Conservation (phyloP, 2,797 vertebrate species). For the Dicrostonyx torquatus region DNA sequence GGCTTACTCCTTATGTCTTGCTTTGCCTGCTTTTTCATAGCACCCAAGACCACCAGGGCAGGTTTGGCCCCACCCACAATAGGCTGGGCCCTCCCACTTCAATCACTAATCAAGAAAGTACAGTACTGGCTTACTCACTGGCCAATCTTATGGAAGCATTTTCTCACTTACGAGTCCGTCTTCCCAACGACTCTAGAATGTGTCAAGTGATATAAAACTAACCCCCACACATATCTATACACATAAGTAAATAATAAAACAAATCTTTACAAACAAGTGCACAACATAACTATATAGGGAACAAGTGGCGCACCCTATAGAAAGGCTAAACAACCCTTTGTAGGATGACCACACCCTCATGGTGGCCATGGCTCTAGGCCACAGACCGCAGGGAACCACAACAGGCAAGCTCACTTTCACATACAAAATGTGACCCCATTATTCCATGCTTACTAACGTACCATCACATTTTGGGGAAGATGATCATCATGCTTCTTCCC, state of each 20-base stretch:
- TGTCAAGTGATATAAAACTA: neutral
- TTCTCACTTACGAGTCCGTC: neutral
- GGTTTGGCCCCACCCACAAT: neutral
- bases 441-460: constrained; percentile 50
- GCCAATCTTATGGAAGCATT: neutral
- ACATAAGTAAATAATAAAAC: neutral
- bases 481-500: neutral
- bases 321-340: neutral
- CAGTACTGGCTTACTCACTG: neutral
- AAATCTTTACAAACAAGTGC: neutral
- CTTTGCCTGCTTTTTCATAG: neutral
- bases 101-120: neutral
- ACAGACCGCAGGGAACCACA: neutral
- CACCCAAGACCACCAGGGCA: neutral
- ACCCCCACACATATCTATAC: neutral
- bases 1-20: neutral
- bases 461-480: constrained; percentile 68
- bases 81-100: neutral
- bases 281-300: neutral
- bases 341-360: neutral
- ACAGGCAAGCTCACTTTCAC: neutral
- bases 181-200: neutral
- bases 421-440: neutral
- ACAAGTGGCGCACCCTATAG: neutral
- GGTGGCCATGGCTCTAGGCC: neutral